A percentile compares a stretch with the other conserved stretches of the same genome.
Conservation (phyloP, 2,797 vertebrate genomes). For the Neomorphus geoffroyi region DNA sequence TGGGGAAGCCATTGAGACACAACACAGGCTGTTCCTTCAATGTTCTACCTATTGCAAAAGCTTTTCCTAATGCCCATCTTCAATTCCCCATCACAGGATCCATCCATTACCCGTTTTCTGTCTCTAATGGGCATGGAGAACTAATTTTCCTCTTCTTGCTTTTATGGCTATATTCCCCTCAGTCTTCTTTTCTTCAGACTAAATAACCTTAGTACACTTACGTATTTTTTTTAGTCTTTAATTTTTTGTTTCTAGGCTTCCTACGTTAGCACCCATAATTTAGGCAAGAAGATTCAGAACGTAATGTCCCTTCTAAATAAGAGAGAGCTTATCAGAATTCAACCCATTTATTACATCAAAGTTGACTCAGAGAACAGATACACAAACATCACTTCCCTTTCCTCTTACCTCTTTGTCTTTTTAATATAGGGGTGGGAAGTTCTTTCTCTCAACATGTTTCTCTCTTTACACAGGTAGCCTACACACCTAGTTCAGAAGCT, state of each 20-base stretch:
- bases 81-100: not conserved
- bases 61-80: not conserved
- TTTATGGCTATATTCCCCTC: not conserved
- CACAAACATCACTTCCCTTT: not conserved
- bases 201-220: not conserved
- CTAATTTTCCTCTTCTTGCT: not conserved
- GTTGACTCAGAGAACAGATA: not conserved
- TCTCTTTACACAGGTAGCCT: not conserved
- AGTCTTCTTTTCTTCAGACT: not conserved
- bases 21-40: not conserved
- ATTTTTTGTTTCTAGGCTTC: not conserved
- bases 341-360: not conserved
- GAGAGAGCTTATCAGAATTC: not conserved
- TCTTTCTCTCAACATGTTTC: not conserved
- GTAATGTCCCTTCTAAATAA: not conserved
- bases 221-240: not conserved
- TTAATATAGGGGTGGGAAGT: not conserved
- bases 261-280: not conserved
- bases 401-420: not conserved
- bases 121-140: not conserved
- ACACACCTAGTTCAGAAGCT: not conserved
- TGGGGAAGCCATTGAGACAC: not conserved
- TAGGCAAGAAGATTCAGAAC: not conserved
- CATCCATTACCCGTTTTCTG: not conserved
- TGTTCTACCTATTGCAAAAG: not conserved